phyloP scores from a whole-genome alignment of 2,113 vertebrate species.

The Microcebus lehilahytsara region DNA sequence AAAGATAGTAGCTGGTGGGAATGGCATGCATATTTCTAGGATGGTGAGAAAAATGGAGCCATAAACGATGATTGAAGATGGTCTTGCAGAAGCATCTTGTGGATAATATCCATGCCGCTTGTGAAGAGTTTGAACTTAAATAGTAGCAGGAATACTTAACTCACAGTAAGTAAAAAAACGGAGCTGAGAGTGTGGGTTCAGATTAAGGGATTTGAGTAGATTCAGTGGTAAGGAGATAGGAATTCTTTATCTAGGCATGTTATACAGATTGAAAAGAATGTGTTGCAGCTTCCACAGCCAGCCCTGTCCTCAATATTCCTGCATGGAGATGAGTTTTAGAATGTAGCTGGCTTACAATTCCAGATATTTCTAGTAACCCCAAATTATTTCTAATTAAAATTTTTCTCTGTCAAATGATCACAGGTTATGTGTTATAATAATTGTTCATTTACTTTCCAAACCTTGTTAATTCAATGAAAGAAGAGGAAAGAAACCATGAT shows the following conservation, averaged over 20 bases:
- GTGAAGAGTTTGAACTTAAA: background rate
- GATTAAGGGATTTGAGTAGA: background rate
- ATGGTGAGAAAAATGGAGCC: background rate
- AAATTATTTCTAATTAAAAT: background rate
- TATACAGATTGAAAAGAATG: background rate
- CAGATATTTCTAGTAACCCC: background rate
- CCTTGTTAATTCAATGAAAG: background rate
- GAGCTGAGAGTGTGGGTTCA: background rate
- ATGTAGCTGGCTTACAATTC: background rate
- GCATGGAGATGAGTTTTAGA: too few species aligned
- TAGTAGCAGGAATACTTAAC: background rate
- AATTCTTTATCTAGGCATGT: background rate
- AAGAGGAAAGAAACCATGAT: background rate
- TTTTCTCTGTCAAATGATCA: background rate
- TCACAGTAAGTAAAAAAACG: background rate
- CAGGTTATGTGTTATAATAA: background rate
- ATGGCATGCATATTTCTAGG: background rate
- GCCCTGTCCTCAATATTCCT: accelerated
- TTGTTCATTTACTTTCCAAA: background rate
- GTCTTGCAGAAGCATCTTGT: background rate
- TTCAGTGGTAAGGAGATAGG: accelerated
- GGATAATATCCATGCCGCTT: accelerated
- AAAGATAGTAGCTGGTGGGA: background rate
- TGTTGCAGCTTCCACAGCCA: background rate
- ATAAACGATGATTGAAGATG: background rate